Conservation (phyloP, 2,797 vertebrate species). For the Syndactyla subalaris region DNA sequence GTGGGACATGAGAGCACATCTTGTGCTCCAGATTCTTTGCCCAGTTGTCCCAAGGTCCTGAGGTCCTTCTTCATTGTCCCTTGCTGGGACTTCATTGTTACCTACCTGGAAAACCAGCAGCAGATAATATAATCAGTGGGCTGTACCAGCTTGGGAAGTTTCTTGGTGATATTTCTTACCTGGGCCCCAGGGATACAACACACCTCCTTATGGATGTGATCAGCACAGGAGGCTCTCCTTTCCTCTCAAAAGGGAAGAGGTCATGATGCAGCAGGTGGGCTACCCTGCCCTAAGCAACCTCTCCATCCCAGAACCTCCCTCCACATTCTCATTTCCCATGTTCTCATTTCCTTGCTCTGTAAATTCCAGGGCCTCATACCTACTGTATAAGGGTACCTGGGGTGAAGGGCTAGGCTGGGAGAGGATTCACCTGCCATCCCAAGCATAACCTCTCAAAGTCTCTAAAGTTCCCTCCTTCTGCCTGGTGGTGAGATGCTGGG, state of each 20-base stretch:
- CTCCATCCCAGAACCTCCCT: not conserved
- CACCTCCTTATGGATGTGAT: not conserved
- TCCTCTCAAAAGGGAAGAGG: not conserved
- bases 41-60: not conserved
- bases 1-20: not conserved
- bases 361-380: not conserved
- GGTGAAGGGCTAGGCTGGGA: not conserved
- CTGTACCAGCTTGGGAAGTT: not conserved
- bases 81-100: not conserved
- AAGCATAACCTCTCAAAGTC: not conserved
- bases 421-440: not conserved
- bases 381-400: not conserved
- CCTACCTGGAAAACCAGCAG: not conserved
- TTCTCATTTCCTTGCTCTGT: not conserved
- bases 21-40: not conserved
- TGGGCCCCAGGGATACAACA: not conserved
- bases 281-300: not conserved
- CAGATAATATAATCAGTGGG: not conserved
- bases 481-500: not conserved
- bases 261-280: not conserved
- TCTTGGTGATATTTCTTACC: not conserved
- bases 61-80: not conserved
- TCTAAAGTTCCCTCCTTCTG: not conserved
- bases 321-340: not conserved
- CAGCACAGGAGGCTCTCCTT: not conserved